Percentiles rank a stretch among this genome's conserved stretches.
Evolutionary conservation across 2,888 invertebrate species (phyloP).

Genomic region (Drosophila anomalipes): DNA sequence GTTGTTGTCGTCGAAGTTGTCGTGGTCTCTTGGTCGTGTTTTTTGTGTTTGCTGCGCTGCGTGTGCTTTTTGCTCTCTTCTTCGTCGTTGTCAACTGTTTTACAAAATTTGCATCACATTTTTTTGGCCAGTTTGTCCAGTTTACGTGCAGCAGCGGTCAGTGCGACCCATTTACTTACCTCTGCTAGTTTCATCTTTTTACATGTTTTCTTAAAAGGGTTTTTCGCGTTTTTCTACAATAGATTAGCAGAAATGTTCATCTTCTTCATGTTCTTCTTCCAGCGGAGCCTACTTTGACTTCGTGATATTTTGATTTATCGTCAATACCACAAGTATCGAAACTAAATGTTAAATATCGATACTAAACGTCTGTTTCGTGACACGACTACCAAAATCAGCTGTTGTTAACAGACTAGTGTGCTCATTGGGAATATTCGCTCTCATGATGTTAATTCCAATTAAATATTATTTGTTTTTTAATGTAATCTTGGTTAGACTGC

Average conservation of each 20-base stretch:
- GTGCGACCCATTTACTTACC: slow-evolving; percentile 54
- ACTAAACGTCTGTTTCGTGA: slow-evolving; percentile 35
- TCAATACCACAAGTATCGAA: slow-evolving; percentile 30
- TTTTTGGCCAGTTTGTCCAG: slow-evolving; percentile 12
- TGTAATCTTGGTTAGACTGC: not conserved
- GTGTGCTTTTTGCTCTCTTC: slow-evolving; percentile 70
- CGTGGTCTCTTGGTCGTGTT: slow-evolving; percentile 52
- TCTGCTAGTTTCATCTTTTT: slow-evolving; percentile 78
- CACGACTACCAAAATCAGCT: slow-evolving; percentile 37
- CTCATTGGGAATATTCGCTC: not conserved
- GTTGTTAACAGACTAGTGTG: slow-evolving; percentile 9
- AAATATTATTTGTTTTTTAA: not conserved
- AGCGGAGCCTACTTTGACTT: slow-evolving; percentile 48
- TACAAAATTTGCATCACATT: slow-evolving; percentile 47
- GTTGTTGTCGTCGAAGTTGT: slow-evolving; percentile 59
- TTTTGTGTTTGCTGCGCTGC: slow-evolving; percentile 60
- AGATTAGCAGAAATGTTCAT: slow-evolving; percentile 44
- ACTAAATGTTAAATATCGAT: slow-evolving; percentile 23
- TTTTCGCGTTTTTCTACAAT: slow-evolving; percentile 58
- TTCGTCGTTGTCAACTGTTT: slow-evolving; percentile 69
- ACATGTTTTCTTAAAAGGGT: slow-evolving; percentile 64
- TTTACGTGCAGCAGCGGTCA: not conserved
- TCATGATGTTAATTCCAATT: not conserved
- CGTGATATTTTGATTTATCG: slow-evolving; percentile 51
- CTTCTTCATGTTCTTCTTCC: slow-evolving; percentile 53